Conservation (phyloP, 2,797 vertebrate genomes). For the Epinephelus awoara region DNA sequence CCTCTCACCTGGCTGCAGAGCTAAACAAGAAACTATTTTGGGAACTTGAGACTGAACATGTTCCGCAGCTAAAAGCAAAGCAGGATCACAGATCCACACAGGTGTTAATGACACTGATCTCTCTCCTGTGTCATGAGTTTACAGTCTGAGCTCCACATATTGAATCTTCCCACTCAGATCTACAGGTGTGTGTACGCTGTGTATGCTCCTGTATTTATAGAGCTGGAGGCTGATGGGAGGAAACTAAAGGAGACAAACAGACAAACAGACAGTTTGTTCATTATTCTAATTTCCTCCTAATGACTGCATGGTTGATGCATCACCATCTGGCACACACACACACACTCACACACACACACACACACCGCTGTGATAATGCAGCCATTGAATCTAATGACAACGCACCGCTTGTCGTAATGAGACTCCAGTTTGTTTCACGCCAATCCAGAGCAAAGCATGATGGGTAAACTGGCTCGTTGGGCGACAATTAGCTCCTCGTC, state of each 20-base stretch:
- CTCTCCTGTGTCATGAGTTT: background rate
- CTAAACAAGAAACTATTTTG: too few relatives aligned
- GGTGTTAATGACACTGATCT: background rate
- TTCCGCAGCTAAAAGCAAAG: background rate
- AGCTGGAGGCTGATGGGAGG: conserved; percentile 17
- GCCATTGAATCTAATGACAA: conserved; percentile 69
- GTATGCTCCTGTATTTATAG: conserved; percentile 19
- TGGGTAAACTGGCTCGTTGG: conserved; percentile 59
- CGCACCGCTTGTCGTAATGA: conserved; percentile 68
- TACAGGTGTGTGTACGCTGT: conserved; percentile 27
- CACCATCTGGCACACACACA: conserved; percentile 69
- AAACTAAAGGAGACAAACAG: conserved; percentile 52
- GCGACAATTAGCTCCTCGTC: conserved; percentile 49
- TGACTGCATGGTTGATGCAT: conserved; percentile 64
- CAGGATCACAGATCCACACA: background rate
- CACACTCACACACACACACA: conserved; percentile 31
- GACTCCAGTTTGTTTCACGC: conserved; percentile 62
- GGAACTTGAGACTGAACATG: too few relatives aligned
- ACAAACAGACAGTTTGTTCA: conserved; percentile 63
- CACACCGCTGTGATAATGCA: conserved; percentile 60
- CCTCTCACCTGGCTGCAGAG: too few relatives aligned
- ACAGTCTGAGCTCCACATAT: background rate
- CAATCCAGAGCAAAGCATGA: conserved; percentile 61
- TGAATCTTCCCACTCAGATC: conserved; percentile 12
- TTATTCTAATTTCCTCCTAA: conserved; percentile 73